Conservation (phyloP, 1,140 invertebrate genomes). For the Drosophila tristis region DNA sequence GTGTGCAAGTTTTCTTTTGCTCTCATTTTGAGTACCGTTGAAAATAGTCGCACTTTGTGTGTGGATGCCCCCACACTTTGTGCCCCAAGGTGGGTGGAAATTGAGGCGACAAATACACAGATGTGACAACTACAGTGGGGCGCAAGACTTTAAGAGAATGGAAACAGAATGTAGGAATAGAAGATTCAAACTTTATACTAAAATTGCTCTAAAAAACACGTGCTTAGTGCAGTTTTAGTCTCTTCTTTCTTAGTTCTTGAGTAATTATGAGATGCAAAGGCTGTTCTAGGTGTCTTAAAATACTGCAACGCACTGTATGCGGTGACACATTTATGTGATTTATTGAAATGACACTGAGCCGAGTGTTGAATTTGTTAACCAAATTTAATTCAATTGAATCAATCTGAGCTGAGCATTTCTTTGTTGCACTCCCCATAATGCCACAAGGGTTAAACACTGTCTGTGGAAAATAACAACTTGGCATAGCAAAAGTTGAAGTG, state of each 20-base stretch:
- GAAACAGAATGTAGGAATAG: neutral
- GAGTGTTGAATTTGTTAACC: slow-evolving; percentile 56
- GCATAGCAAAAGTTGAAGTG: too few relatives aligned
- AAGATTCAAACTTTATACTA: neutral
- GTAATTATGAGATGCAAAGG: neutral
- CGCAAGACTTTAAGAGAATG: neutral
- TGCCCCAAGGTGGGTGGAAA: slow-evolving; percentile 35
- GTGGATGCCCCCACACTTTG: neutral
- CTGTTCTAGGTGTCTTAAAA: neutral
- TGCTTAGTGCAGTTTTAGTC: too few relatives aligned
- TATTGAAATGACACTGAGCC: slow-evolving; percentile 72
- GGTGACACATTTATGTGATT: slow-evolving; percentile 50
- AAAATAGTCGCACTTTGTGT: slow-evolving; percentile 16
- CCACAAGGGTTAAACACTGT: neutral
- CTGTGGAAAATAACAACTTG: neutral
- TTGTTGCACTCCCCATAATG: neutral
- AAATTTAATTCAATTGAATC: slow-evolving; percentile 73
- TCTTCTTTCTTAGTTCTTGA: neutral
- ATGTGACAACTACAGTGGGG: neutral
- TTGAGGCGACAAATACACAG: slow-evolving; percentile 37
- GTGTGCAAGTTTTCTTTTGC: slow-evolving; percentile 32
- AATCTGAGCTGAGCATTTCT: slow-evolving; percentile 16
- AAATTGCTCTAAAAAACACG: neutral
- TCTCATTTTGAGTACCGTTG: slow-evolving; percentile 27
- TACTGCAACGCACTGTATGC: slow-evolving; percentile 22